These are phyloP conservation scores for Pachliopta kotzebuea DNA, from an alignment of 2,888 invertebrate genomes.

Conservation along the genomic window DNA sequence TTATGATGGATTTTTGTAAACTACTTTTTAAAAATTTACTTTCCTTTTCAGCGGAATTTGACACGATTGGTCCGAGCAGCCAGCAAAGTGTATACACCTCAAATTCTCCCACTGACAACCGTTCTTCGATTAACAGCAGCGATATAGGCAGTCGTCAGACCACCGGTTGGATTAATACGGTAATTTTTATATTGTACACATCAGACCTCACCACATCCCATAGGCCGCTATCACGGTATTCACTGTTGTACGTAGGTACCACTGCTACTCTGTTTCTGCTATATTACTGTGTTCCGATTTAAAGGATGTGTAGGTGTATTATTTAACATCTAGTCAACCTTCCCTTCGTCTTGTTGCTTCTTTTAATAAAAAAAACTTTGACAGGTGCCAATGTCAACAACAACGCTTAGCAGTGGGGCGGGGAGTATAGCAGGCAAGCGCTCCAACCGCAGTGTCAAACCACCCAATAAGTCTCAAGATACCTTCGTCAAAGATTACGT, in stretches of 20 bases:
- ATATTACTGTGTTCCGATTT: not conserved
- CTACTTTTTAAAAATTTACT: not conserved
- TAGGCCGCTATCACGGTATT: too few relatives aligned
- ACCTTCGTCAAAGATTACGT: slow-evolving; percentile 96
- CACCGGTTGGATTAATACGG: slow-evolving; percentile 97
- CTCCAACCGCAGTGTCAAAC: slow-evolving; percentile 87
- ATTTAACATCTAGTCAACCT: too few relatives aligned
- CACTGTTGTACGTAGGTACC: too few relatives aligned
- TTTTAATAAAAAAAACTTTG: too few relatives aligned
- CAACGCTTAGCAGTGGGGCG: slow-evolving; percentile 71
- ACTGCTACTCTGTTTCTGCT: too few relatives aligned
- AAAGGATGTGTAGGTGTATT: too few relatives aligned
- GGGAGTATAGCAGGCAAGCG: slow-evolving; percentile 82
- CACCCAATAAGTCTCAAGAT: slow-evolving; percentile 84
- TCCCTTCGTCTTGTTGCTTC: too few relatives aligned
- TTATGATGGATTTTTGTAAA: not conserved
- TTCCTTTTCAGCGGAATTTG: slow-evolving; percentile 47
- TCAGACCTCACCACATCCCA: too few relatives aligned
- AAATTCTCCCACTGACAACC: slow-evolving; percentile 68
- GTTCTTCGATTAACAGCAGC: slow-evolving; percentile 73
- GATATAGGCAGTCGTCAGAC: slow-evolving; percentile 81
- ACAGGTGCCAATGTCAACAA: slow-evolving; percentile 75
- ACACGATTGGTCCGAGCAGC: slow-evolving; percentile 65
- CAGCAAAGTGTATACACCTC: slow-evolving; percentile 68
- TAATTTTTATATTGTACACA: slow-evolving; percentile 46